A percentile compares a stretch with the other conserved stretches of the same genome.
Evolutionary conservation across 2,113 vertebrate species (phyloP).

Genomic region (Psittacus erithacus): DNA sequence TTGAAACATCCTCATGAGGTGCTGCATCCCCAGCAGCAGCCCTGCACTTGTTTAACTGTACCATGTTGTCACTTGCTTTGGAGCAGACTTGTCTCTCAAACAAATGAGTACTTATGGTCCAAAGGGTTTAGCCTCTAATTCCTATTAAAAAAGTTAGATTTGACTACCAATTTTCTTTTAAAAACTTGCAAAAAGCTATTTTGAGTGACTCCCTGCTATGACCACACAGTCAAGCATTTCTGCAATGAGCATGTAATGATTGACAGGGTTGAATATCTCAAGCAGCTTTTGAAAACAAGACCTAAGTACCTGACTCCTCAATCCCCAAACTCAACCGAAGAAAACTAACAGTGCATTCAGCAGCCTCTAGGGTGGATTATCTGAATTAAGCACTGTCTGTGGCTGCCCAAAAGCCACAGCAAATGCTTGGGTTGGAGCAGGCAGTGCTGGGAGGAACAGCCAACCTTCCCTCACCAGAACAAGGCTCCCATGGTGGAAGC

Average conservation of each 20-base stretch:
- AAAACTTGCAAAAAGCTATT: neutral
- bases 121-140: neutral
- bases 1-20: neutral
- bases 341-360: neutral
- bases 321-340: neutral
- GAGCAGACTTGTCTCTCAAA: fast-evolving
- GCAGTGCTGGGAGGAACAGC: neutral
- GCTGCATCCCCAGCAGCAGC: neutral
- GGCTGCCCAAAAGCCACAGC: neutral
- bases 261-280: neutral
- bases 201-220: neutral
- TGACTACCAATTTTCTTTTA: neutral
- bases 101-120: fast-evolving
- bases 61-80: fast-evolving
- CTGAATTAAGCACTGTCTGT: neutral
- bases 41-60: fast-evolving
- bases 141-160: neutral
- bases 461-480: neutral
- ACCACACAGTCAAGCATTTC: fast-evolving
- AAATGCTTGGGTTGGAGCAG: neutral
- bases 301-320: neutral
- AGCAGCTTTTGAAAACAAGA: neutral
- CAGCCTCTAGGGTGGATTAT: neutral
- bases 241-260: fast-evolving
- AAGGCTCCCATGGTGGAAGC: fast-evolving